A percentile compares a stretch with the other conserved stretches of the same genome.
phyloP scores from a whole-genome alignment of 2,888 invertebrate species.

The Mesoligia furuncula region DNA sequence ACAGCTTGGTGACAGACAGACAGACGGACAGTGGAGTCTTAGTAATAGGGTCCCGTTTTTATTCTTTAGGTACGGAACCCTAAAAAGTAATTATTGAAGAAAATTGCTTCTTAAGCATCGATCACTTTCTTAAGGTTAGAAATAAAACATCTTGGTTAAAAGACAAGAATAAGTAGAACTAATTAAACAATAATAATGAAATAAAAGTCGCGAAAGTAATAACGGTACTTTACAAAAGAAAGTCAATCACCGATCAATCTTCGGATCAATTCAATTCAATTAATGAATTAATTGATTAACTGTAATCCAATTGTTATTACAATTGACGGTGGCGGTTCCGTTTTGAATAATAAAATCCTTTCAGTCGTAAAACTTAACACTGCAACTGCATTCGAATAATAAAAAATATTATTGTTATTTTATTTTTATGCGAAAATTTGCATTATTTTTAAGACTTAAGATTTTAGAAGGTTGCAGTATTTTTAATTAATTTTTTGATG shows the following conservation, averaged over 20 bases:
- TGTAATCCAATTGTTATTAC: conserved; percentile 45
- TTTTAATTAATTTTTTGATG: conserved; percentile 32
- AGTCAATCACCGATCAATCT: conserved; percentile 33
- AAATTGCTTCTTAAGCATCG: too few species aligned
- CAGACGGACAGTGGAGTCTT: too few species aligned
- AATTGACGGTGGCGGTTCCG: conserved; percentile 29
- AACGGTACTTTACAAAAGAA: conserved; percentile 32
- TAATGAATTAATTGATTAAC: conserved; percentile 39
- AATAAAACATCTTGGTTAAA: too few species aligned
- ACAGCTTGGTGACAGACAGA: too few species aligned
- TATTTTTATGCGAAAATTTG: conserved; percentile 24
- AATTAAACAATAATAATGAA: background rate
- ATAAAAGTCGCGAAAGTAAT: conserved; percentile 27
- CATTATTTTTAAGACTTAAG: conserved; percentile 21
- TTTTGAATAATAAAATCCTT: conserved; percentile 58
- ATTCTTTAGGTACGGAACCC: too few species aligned
- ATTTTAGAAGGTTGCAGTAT: conserved; percentile 13
- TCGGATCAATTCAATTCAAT: conserved; percentile 31
- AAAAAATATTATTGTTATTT: conserved; percentile 27
- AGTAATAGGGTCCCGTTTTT: too few species aligned
- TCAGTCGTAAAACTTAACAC: conserved; percentile 56
- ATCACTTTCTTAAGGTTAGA: too few species aligned
- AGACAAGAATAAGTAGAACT: background rate
- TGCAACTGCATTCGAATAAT: conserved; percentile 39
- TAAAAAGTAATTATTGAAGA: too few species aligned